These are phyloP conservation scores for Ophion costatus DNA, from an alignment of 2,888 invertebrate genomes.

Conservation along the genomic window DNA sequence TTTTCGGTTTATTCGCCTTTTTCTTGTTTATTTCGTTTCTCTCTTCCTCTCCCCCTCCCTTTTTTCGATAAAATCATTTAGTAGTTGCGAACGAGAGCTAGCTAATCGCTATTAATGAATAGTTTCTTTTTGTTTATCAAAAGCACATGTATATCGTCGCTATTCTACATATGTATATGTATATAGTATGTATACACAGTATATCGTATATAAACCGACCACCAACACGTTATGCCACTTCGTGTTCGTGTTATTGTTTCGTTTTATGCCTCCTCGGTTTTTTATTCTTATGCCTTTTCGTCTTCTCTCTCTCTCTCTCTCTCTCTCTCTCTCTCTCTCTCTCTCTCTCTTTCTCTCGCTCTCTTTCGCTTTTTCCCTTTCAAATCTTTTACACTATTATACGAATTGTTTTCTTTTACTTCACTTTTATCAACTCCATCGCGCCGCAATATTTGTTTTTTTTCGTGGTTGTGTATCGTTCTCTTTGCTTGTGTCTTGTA, in stretches of 20 bases:
- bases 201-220: slow-evolving; percentile 77
- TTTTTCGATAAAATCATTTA: slow-evolving; percentile 64
- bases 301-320: slow-evolving; percentile 16
- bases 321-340: neutral
- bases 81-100: slow-evolving; percentile 73
- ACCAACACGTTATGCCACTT: slow-evolving; percentile 70
- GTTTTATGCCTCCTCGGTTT: slow-evolving; percentile 59
- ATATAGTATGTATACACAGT: slow-evolving; percentile 77
- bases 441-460: slow-evolving; percentile 36
- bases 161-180: slow-evolving; percentile 78
- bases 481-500: slow-evolving; percentile 20
- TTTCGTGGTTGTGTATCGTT: slow-evolving; percentile 28
- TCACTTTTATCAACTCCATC: slow-evolving; percentile 48
- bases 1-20: neutral
- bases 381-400: slow-evolving; percentile 12
- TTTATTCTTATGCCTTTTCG: slow-evolving; percentile 11
- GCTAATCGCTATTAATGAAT: slow-evolving; percentile 78
- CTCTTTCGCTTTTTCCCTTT: no score
- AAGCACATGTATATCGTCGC: slow-evolving; percentile 82
- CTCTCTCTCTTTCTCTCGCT: no score
- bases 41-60: slow-evolving; percentile 2
- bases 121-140: slow-evolving; percentile 78
- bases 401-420: slow-evolving; percentile 35
- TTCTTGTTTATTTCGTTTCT: neutral
- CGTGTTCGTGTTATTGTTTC: slow-evolving; percentile 67